Base-by-base conservation (phyloP, 2,888 invertebrate species). In the Crematogaster levior region DNA sequence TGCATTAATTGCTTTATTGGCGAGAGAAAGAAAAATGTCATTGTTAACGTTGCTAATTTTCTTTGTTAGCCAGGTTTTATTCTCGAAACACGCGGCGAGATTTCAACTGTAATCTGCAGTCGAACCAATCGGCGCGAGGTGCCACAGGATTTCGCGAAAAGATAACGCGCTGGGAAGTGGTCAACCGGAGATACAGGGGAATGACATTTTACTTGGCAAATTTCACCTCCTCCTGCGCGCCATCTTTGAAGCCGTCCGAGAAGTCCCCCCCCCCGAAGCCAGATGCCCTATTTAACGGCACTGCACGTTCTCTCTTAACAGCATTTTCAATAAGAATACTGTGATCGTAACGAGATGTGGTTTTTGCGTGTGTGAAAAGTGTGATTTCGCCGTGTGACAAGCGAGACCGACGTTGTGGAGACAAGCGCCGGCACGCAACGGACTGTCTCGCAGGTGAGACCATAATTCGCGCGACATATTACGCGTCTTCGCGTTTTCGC, bases 261-360 rank as follows among this genome's bases (percentile, higher is more conserved):
- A 75, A 75, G 24, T 37, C 65, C 15, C 3, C 15, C 15, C 10
- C 46, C n/a, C 48, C 60, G n/a, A 37, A 61, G 61, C 61, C 46
- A 43, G 48, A 63, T 74, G 75, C 37, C 65, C 75, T 40, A 65
- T 66, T 75, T 66, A 75, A 65, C 30, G 24, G 74, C 61, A n/a
- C 58, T 34, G 68, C 27, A 48, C 48, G 68, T 48, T 51, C 48
- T 48, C 68, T 51, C n/a, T 27, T 21, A 93, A 91, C 92, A 51
- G 92, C 92, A 91, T 92, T 92, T 92, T 92, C 93, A 91, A 91
- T 92, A 88, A 92, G 92, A 92, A 91, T 91, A 91, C 91, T 91
- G 88, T 92, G 91, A 90, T 91, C 87, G 88, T 91, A 65, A 92
- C 90, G 91, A 91, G 92, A 92, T 92, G 92, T 92, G 92, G 92